Evolutionary conservation across 2,113 vertebrate species (phyloP), one percentile per base, ranked within the genome.

Genomic region (Lasiurus borealis): DNA sequence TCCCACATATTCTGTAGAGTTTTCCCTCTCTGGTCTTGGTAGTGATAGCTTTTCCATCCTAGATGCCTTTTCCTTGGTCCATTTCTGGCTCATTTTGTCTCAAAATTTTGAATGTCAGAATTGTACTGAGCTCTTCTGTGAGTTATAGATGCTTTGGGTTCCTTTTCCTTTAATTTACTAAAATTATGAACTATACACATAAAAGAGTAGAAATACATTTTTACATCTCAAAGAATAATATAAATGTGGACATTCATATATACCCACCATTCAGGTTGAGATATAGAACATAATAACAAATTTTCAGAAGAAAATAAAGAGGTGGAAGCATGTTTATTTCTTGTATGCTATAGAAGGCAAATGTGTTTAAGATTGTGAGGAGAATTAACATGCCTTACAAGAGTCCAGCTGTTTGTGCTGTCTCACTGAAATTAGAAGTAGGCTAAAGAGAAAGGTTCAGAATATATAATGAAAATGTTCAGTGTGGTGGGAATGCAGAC

Each of bases 41-140:
- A 92, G 90, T 94, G 95, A 75, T 75, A 62, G 90, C 85, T 95
- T 88, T 94, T 68, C 73, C 86, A 78, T 88, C 88, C 93, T 71
- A 90, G 54, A 52, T 91, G 36, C 82, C 46, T 90, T 93, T 69
- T 85, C 71, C 50, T 15, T 40, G 12, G 52, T 77, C 68, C 83
- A 18, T 90, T 95, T 94, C 81, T 93, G 68, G 72, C 36, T 94
- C 62, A 44, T 0, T 71, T 90, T 95, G n/a, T 88, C 44, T 90
- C 46, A n/a, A 44, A 76, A 72, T 72, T 91, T 57, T 93, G 66
- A 93, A 46, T 75, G 85, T 50, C 72, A 82, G 77, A 54, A 85
- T 93, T 93, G 31, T 27, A 81, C 36, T 82, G 23, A 34, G 69
- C 27, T 48, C 66, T 92, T 90, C 72, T 84, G 18, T 93, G 85